These are phyloP conservation scores for Antigone vipio DNA, from an alignment of 2,113 vertebrate genomes.

Conservation along the genomic window DNA sequence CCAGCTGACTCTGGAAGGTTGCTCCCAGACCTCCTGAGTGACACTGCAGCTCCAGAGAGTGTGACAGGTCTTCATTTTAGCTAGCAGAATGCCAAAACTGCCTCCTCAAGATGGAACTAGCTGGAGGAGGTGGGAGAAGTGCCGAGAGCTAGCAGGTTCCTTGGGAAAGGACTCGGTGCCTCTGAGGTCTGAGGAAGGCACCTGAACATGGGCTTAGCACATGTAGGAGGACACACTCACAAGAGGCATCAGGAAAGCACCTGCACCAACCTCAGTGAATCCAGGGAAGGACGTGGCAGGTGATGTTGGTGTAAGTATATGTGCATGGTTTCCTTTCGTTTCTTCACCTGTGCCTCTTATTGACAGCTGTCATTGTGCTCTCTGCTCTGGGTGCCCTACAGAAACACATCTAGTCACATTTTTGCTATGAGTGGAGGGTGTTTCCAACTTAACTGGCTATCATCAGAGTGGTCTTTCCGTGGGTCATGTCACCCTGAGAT, in stretches of 20 bases:
- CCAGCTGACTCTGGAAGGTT: background rate
- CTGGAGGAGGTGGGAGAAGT: background rate
- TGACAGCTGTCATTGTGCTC: background rate
- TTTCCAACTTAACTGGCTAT: background rate
- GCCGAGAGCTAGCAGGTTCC: background rate
- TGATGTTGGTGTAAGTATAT: background rate
- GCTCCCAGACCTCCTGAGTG: background rate
- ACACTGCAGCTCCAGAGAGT: background rate
- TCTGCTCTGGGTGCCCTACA: background rate
- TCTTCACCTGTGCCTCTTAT: background rate
- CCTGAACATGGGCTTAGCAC: rapidly evolving
- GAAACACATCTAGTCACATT: background rate
- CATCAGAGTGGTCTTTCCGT: background rate
- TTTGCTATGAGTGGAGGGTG: background rate
- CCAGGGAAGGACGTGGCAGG: background rate
- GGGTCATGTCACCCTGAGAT: background rate
- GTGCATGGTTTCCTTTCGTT: background rate
- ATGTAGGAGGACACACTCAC: background rate
- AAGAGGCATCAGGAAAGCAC: background rate
- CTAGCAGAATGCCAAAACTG: background rate
- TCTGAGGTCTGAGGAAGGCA: background rate
- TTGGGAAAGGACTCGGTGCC: background rate
- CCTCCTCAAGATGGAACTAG: background rate
- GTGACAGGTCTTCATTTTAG: background rate
- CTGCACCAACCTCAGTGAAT: background rate